Evolutionary conservation across 2,888 invertebrate genomes (phyloP).

Genomic region (Paralinhomoeus sp.): DNA sequence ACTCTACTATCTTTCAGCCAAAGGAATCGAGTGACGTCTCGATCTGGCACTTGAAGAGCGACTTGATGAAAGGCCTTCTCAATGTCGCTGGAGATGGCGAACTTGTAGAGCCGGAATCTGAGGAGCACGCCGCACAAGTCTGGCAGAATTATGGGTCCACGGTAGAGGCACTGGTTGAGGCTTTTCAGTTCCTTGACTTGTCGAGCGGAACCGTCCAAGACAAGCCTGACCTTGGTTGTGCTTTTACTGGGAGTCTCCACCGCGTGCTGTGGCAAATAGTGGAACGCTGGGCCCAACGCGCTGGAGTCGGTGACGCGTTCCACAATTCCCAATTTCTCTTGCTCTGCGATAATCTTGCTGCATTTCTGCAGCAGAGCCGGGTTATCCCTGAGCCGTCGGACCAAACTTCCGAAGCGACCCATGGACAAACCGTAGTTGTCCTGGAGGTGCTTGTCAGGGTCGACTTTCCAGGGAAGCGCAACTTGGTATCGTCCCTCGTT

Average conservation of each 20-base stretch:
- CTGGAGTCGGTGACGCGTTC: too few relatives aligned
- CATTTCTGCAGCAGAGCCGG: too few relatives aligned
- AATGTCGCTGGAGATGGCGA: background rate
- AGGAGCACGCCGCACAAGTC: slow-evolving; percentile 1
- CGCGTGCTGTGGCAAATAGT: slow-evolving; percentile 1
- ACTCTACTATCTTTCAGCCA: background rate
- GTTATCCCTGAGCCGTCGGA: too few relatives aligned
- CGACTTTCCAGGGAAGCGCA: too few relatives aligned
- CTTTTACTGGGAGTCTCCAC: background rate
- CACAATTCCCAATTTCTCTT: too few relatives aligned
- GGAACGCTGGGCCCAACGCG: too few relatives aligned
- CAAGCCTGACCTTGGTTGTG: background rate
- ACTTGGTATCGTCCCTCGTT: too few relatives aligned
- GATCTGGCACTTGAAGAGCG: background rate
- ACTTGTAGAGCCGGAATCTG: background rate
- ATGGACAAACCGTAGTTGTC: too few relatives aligned
- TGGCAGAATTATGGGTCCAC: background rate
- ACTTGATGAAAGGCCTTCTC: too few relatives aligned
- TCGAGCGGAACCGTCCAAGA: background rate
- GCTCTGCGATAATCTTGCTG: too few relatives aligned
- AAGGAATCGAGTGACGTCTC: background rate
- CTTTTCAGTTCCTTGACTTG: background rate
- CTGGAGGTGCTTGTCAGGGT: too few relatives aligned
- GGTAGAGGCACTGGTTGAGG: slow-evolving; percentile 1
- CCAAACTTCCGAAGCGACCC: too few relatives aligned